Conservation (phyloP, 2,113 vertebrate species). For the Centropus bengalensis region DNA sequence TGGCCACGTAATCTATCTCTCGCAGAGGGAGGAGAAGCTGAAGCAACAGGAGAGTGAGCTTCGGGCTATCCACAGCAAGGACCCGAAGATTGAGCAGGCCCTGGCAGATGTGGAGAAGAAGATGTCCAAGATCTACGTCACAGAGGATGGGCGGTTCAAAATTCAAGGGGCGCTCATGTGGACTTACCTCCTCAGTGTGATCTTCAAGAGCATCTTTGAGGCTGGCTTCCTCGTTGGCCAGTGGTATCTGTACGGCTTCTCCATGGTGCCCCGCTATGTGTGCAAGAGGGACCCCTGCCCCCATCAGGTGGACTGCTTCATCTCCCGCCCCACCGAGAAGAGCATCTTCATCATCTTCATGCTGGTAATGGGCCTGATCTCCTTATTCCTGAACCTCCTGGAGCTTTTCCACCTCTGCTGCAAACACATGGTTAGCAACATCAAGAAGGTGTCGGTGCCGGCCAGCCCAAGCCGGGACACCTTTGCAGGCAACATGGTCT, state of each 20-base stretch:
- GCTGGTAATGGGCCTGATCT: constrained; percentile 86
- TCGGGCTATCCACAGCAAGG: constrained; percentile 65
- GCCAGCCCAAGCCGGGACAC: not conserved
- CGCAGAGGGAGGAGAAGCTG: constrained; percentile 69
- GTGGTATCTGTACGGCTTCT: constrained; percentile 91
- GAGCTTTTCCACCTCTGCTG: constrained; percentile 88
- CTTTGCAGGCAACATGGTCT: not conserved
- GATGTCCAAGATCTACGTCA: constrained; percentile 75
- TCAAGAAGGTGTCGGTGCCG: constrained; percentile 16
- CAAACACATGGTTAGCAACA: constrained; percentile 54
- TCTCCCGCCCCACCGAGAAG: constrained; percentile 96
- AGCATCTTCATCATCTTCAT: constrained; percentile 96
- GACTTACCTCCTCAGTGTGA: constrained; percentile 86
- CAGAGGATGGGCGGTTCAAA: constrained; percentile 70
- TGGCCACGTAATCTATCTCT: constrained; percentile 87
- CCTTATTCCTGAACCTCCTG: constrained; percentile 87
- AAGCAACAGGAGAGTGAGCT: constrained; percentile 75
- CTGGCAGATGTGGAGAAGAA: constrained; percentile 73
- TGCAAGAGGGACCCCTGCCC: constrained; percentile 87
- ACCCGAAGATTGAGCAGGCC: constrained; percentile 18
- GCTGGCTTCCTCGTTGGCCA: constrained; percentile 88
- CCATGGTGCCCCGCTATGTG: constrained; percentile 82
- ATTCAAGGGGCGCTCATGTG: constrained; percentile 84
- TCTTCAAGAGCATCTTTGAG: constrained; percentile 88
- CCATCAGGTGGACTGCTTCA: constrained; percentile 91